phyloP scores from a whole-genome alignment of 2,113 vertebrate genomes.

The Odocoileus virginianus region DNA sequence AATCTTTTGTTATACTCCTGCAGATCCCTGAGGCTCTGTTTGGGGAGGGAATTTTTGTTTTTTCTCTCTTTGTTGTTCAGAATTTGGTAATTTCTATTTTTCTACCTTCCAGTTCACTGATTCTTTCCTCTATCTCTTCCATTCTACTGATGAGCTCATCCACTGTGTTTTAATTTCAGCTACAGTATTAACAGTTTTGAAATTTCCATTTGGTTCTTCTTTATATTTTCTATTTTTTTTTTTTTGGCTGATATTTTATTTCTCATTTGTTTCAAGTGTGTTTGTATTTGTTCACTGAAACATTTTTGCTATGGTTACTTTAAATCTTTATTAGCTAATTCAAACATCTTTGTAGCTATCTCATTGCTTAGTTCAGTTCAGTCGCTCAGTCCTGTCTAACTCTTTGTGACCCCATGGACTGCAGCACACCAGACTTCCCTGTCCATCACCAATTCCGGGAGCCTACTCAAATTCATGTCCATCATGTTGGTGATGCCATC shows the following conservation, averaged over 20 bases:
- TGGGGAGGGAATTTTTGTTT: not conserved
- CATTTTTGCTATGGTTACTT: not conserved
- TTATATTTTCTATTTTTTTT: not conserved
- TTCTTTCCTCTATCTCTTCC: not conserved
- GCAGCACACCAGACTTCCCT: not conserved
- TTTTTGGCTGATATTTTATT: not conserved
- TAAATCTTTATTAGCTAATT: not conserved
- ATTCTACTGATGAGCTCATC: not conserved
- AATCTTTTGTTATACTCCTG: not conserved
- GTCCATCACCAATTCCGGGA: not conserved
- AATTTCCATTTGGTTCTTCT: not conserved
- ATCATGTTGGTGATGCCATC: not conserved
- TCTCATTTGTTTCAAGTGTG: not conserved
- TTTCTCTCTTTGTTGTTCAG: not conserved
- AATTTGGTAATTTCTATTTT: not conserved
- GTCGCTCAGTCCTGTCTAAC: rapidly evolving
- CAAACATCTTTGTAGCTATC: not conserved
- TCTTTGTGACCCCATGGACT: not conserved
- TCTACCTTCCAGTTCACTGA: not conserved
- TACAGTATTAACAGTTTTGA: not conserved
- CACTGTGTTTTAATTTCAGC: not conserved
- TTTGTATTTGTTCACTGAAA: not conserved
- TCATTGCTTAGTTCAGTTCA: not conserved
- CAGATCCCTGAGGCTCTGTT: not conserved
- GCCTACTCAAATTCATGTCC: not conserved